Percentiles rank a stretch among this genome's conserved stretches.
Conservation (phyloP, 2,113 vertebrate species). For the Engraulis encrasicolus region DNA sequence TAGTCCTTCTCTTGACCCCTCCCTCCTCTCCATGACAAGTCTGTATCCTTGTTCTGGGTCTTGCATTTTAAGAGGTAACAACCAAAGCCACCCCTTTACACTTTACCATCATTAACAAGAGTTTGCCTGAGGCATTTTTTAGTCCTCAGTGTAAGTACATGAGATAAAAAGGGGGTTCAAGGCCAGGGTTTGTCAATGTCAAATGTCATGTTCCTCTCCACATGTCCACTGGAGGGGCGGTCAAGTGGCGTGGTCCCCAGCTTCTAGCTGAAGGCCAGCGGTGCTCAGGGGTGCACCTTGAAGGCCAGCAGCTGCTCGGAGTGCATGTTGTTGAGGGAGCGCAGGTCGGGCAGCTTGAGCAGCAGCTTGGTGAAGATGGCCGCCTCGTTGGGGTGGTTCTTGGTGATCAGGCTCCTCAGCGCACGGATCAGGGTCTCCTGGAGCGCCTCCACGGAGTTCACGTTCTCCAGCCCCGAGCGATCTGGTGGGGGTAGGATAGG, state of each 20-base stretch:
- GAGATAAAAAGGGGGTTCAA: not conserved
- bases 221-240: not conserved
- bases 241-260: constrained; percentile 21
- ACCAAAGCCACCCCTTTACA: no score
- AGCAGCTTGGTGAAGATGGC: constrained; percentile 96
- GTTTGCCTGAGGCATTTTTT: not conserved
- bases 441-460: constrained; percentile 92
- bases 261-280: not conserved
- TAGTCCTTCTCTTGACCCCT: constrained; percentile 25
- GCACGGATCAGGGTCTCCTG: constrained; percentile 94
- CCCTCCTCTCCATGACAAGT: not conserved
- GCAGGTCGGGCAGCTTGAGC: constrained; percentile 93
- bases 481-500: no score
- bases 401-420: constrained; percentile 90
- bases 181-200: no score
- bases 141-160: not conserved
- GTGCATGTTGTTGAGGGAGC: constrained; percentile 98
- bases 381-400: constrained; percentile 93
- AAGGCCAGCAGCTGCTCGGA: constrained; percentile 97
- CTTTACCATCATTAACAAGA: not conserved
- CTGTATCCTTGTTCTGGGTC: not conserved
- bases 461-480: constrained; percentile 93
- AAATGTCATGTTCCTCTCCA: not conserved
- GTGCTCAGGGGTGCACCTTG: constrained; percentile 93
- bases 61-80: not conserved